Conservation (phyloP, 2,888 invertebrate genomes). For the Hipparchia semele region DNA sequence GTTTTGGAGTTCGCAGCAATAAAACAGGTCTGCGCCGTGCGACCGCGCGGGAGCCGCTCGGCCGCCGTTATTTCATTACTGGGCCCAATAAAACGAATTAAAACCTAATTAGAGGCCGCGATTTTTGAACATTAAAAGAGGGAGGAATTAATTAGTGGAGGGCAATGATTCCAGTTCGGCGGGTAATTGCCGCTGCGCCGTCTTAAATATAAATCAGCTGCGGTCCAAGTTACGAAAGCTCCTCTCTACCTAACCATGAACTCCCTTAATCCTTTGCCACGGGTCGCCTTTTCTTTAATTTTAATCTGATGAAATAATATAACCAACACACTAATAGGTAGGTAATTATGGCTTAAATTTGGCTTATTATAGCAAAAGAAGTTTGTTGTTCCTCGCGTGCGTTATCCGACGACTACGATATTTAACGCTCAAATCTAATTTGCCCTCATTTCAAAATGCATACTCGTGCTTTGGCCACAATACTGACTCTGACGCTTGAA, state of each 20-base stretch:
- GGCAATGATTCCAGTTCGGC: conserved; percentile 78
- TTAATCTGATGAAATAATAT: too few species aligned
- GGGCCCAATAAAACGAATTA: conserved; percentile 81
- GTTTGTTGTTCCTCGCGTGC: too few species aligned
- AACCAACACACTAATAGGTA: background rate
- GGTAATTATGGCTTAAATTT: too few species aligned
- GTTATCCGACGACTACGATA: too few species aligned
- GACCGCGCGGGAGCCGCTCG: conserved; percentile 43
- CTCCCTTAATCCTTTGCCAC: background rate
- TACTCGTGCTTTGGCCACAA: too few species aligned
- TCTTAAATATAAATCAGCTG: conserved; percentile 62
- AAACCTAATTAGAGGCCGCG: conserved; percentile 81
- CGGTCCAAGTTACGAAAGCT: conserved; percentile 2
- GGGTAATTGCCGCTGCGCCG: conserved; percentile 69
- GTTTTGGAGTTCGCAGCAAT: conserved; percentile 47
- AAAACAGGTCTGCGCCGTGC: conserved; percentile 53
- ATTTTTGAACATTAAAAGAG: conserved; percentile 83
- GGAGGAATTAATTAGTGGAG: conserved; percentile 80
- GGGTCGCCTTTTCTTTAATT: background rate
- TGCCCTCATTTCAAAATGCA: too few species aligned
- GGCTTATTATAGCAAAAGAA: too few species aligned
- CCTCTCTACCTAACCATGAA: background rate
- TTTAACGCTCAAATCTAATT: too few species aligned
- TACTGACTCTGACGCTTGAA: too few species aligned
- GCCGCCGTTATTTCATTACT: conserved; percentile 72